Percentiles rank a stretch among this genome's conserved stretches.
These are phyloP conservation scores for Dendrocincla tyrannina DNA, from an alignment of 2,797 vertebrate genomes.

Conservation along the genomic window DNA sequence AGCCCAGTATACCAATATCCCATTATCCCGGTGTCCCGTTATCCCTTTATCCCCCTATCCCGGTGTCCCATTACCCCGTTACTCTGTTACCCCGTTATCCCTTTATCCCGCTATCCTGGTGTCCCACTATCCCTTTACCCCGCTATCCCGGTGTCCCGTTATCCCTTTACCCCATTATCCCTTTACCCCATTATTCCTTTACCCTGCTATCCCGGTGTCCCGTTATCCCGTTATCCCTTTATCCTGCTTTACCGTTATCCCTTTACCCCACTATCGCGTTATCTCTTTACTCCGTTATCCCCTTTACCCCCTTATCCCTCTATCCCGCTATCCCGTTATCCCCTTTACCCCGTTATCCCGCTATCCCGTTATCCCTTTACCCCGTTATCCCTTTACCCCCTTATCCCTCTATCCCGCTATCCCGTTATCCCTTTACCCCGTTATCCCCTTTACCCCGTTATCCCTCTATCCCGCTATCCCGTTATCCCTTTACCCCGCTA, in stretches of 20 bases:
- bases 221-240: fast-evolving
- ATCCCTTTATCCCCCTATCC: fast-evolving
- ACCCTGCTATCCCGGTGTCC: fast-evolving
- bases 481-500: fast-evolving
- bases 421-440: fast-evolving
- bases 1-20: neutral
- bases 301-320: fast-evolving
- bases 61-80: fast-evolving
- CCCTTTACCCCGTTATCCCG: fast-evolving
- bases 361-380: fast-evolving
- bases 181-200: fast-evolving
- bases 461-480: fast-evolving
- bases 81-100: fast-evolving
- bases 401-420: fast-evolving
- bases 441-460: too few relatives aligned
- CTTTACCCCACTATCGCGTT: fast-evolving
- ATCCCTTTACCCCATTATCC: fast-evolving
- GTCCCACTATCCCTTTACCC: neutral
- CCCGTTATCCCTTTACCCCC: fast-evolving
- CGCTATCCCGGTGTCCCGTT: fast-evolving
- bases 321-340: fast-evolving
- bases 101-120: fast-evolving
- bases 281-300: fast-evolving
- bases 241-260: fast-evolving
- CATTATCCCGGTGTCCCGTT: fast-evolving